Base-by-base conservation (phyloP, 2,797 vertebrate species). In the Cheirogaleus major region DNA sequence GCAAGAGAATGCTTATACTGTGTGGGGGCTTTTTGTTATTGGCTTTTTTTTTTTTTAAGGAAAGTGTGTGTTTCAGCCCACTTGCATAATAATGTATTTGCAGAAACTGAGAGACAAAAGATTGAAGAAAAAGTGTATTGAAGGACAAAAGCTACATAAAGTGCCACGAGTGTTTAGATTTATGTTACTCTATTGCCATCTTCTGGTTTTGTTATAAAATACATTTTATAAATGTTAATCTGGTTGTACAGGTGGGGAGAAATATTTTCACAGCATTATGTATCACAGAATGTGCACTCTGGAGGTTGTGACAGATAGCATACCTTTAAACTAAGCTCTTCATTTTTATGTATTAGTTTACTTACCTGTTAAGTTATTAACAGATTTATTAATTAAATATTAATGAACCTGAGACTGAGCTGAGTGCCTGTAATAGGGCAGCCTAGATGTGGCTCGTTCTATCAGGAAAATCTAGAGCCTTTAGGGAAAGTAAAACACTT, bases 111-210 rank as follows among this genome's bases (percentile, higher is more conserved):
- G 67, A 97, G 50, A 95, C 48, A 93, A 97, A 92, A 95, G 35
- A 4, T 61, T 72, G 8, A 82, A 87, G 41, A 69, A 41, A 14
- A 91, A 82, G n/a, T 27, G 27, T 69, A 81, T 57, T 89, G 91
- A 95, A 95, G n/a, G 57, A 96, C 61, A 93, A 91, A 80, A 38
- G 17, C 72, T 86, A 30, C 9, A 14, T 0, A 3, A 75, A 63
- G 23, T 10, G 32, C 18, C 22, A 1, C 45, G n/a, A 23, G 63
- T 67, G 32, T 84, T 96, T 52, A 57, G n/a, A 95, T 95, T 93
- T 91, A 95, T 92, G 86, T 75, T 79, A 91, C 95, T 96, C 96
- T 97, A 75, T 35, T 96, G 95, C 97, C 97, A 98, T 88, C 97
- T 97, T 96, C 96, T 97, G 98, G 97, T 59, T 84, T 93, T 45